These are phyloP conservation scores for Rhamnusium bicolor DNA, from an alignment of 2,888 invertebrate genomes.

Conservation along the genomic window DNA sequence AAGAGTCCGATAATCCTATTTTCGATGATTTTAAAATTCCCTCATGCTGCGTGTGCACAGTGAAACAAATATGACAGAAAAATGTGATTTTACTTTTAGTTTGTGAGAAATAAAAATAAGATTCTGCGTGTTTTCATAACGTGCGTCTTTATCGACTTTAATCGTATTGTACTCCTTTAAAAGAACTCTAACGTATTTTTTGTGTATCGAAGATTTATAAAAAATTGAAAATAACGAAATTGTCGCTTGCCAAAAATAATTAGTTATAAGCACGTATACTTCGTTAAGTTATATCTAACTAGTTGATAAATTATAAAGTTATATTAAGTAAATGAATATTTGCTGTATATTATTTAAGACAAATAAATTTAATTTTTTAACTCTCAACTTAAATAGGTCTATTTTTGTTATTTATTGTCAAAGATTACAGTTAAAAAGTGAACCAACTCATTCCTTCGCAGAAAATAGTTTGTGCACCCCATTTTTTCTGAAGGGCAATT, in stretches of 20 bases:
- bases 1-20: conserved; percentile 54
- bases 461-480: too few relatives aligned
- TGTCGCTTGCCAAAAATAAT: conserved; percentile 6
- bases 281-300: not conserved
- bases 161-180: not conserved
- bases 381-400: too few relatives aligned
- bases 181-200: not conserved
- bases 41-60: conserved; percentile 71
- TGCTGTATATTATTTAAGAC: not conserved
- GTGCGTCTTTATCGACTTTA: too few relatives aligned
- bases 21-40: conserved; percentile 68
- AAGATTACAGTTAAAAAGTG: too few relatives aligned
- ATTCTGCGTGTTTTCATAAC: too few relatives aligned
- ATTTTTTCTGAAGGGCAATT: too few relatives aligned
- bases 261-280: not conserved
- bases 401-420: too few relatives aligned
- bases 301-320: not conserved
- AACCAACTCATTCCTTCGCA: too few relatives aligned
- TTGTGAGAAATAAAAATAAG: not conserved
- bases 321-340: not conserved
- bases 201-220: not conserved
- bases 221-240: not conserved
- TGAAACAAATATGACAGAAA: conserved; percentile 33
- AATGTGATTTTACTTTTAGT: not conserved
- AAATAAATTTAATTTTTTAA: not conserved